A percentile compares a stretch with the other conserved stretches of the same genome.
Conservation (phyloP, 1,140 invertebrate species). For the Dendrolimus kikuchii region DNA sequence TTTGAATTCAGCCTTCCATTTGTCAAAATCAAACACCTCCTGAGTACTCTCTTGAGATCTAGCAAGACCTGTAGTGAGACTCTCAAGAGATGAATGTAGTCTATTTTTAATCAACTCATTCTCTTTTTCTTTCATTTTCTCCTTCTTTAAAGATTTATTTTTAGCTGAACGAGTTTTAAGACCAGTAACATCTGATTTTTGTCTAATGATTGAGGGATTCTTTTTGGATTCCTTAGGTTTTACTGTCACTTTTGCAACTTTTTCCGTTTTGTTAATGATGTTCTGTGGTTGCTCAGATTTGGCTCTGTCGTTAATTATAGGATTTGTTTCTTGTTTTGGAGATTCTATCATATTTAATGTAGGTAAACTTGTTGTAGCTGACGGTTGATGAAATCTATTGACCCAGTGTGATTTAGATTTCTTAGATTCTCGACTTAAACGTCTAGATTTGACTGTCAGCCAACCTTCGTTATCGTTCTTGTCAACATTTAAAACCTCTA, state of each 20-base stretch:
- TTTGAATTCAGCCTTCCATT: constrained; percentile 63
- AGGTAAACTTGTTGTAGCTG: constrained; percentile 77
- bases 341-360: constrained; percentile 74
- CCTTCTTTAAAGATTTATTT: constrained; percentile 43
- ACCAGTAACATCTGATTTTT: constrained; percentile 75
- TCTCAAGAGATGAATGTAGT: constrained; percentile 66
- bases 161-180: constrained; percentile 69
- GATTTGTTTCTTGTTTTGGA: constrained; percentile 58
- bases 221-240: constrained; percentile 38
- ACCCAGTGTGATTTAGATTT: constrained; percentile 76
- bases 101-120: constrained; percentile 51
- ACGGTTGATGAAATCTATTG: constrained; percentile 78
- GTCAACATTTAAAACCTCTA: constrained; percentile 70
- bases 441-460: constrained; percentile 77
- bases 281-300: constrained; percentile 53
- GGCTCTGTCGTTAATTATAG: constrained; percentile 42
- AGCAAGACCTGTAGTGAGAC: constrained; percentile 54
- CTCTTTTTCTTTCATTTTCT: constrained; percentile 36
- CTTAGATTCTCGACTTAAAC: constrained; percentile 67
- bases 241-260: constrained; percentile 25
- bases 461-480: constrained; percentile 75
- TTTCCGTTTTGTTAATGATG: constrained; percentile 12
- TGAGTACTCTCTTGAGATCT: constrained; percentile 57
- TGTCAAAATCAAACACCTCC: constrained; percentile 59
- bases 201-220: constrained; percentile 67